Conservation (phyloP, 2,888 invertebrate species). For the Ochropleura leucogaster region DNA sequence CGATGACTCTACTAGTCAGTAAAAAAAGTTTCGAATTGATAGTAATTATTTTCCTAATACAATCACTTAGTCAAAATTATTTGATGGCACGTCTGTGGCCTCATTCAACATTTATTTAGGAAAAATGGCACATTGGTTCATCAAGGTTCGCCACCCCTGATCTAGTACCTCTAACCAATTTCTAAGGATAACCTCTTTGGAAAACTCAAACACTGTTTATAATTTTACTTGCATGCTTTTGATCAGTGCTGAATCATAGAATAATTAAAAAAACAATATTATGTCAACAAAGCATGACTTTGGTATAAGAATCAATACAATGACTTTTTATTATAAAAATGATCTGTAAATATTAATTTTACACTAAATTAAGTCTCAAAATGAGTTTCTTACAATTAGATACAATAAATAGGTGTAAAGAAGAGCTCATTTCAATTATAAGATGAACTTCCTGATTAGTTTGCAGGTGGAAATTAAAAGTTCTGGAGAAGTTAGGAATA, state of each 20-base stretch:
- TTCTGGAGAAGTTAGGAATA: slow-evolving; percentile 2
- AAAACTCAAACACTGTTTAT: background rate
- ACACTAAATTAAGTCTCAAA: background rate
- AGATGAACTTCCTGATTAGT: slow-evolving; percentile 26
- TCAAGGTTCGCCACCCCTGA: no score
- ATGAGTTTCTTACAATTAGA: background rate
- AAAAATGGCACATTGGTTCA: no score
- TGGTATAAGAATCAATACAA: background rate
- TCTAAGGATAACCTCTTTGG: slow-evolving; percentile 1
- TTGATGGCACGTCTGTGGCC: no score
- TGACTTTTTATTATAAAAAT: background rate
- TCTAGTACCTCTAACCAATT: background rate
- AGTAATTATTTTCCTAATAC: no score
- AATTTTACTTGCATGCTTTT: background rate
- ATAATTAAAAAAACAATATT: slow-evolving; percentile 15
- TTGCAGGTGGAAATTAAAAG: slow-evolving; percentile 31
- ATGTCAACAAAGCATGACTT: slow-evolving; percentile 27
- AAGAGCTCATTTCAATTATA: background rate
- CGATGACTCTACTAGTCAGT: no score
- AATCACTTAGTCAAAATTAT: no score
- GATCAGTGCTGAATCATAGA: background rate
- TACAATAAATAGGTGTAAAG: background rate
- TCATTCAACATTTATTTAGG: no score
- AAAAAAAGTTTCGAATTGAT: no score
- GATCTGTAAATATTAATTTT: background rate